These are phyloP conservation scores for Oryzias javanicus DNA, from an alignment of 2,113 vertebrate species.

Conservation along the genomic window DNA sequence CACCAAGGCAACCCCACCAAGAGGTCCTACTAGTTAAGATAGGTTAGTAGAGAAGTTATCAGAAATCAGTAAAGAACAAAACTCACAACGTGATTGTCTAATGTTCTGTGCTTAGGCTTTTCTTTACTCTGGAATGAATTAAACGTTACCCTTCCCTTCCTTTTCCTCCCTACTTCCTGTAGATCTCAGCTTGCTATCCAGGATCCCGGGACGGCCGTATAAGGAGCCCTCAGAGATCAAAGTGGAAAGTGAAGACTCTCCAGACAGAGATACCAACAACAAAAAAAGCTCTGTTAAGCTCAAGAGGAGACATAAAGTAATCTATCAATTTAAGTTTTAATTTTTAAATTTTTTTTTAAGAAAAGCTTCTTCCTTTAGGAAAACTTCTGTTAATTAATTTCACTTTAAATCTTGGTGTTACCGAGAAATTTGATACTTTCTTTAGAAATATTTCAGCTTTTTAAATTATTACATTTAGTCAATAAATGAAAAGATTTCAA, in stretches of 20 bases:
- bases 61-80: background rate
- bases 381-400: too few species aligned
- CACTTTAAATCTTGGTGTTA: too few species aligned
- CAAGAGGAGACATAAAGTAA: slow-evolving; percentile 94
- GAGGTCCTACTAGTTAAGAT: slow-evolving; percentile 91
- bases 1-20: slow-evolving; percentile 61
- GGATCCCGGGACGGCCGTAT: slow-evolving; percentile 91
- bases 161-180: slow-evolving; percentile 24
- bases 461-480: too few species aligned
- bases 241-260: slow-evolving; percentile 83
- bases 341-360: background rate
- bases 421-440: too few species aligned
- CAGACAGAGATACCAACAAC: slow-evolving; percentile 85
- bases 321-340: background rate
- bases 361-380: too few species aligned
- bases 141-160: slow-evolving; percentile 9
- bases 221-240: slow-evolving; percentile 87
- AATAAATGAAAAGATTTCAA: too few species aligned
- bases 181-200: slow-evolving; percentile 90
- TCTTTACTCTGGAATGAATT: slow-evolving; percentile 32
- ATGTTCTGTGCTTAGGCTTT: background rate
- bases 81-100: background rate
- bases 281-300: slow-evolving; percentile 87
- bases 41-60: slow-evolving; percentile 36
- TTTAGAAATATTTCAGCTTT: too few species aligned